phyloP scores from a whole-genome alignment of 2,888 invertebrate species.

The Idaea aversata region DNA sequence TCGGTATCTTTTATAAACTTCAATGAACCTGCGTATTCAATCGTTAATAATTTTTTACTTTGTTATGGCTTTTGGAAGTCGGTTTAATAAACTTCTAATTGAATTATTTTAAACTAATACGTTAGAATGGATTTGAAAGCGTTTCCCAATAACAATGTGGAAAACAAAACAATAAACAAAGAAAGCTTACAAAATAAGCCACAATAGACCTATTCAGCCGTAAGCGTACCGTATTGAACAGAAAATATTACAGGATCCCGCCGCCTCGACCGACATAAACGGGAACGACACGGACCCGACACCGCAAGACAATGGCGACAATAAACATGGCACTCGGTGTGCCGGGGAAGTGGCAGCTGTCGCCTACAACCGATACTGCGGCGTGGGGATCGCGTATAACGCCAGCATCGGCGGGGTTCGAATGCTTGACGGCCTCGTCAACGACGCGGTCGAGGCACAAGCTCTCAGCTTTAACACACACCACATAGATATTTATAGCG shows the following conservation, averaged over 20 bases:
- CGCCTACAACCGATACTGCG: conserved; percentile 97
- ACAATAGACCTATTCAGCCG: conserved; percentile 1
- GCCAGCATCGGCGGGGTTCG: conserved; percentile 97
- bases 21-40: too few relatives aligned
- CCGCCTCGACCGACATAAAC: conserved; percentile 98
- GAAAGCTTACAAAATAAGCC: conserved; percentile 1
- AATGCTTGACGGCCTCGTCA: conserved; percentile 98
- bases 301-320: conserved; percentile 98
- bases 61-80: neutral
- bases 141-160: neutral
- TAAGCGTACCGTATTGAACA: neutral
- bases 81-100: neutral
- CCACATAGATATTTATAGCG: conserved; percentile 97
- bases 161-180: conserved; percentile 1
- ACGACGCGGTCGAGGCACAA: conserved; percentile 96
- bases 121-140: neutral
- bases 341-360: conserved; percentile 99
- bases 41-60: neutral
- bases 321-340: conserved; percentile 99
- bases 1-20: too few relatives aligned
- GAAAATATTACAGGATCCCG: conserved; percentile 85
- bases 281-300: conserved; percentile 98
- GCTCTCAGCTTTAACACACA: conserved; percentile 95
- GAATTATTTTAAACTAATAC: neutral
- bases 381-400: conserved; percentile 97